Evolutionary conservation across 1,140 invertebrate genomes (phyloP).

Genomic region (Neodiprion lecontei): DNA sequence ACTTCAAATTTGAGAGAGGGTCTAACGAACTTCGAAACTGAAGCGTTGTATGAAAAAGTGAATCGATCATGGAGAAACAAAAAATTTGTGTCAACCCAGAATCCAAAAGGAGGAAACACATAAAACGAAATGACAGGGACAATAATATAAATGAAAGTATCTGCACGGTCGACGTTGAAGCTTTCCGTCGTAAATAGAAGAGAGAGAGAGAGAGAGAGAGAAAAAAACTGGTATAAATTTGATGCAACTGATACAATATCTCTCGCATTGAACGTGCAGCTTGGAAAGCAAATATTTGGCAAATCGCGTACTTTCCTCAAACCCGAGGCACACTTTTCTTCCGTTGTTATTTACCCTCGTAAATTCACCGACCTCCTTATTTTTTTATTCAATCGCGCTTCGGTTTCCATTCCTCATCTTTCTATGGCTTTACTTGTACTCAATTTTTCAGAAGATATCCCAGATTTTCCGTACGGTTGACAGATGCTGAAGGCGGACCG

Average conservation of each 20-base stretch:
- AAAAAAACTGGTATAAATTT: background rate
- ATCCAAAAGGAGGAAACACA: too few species aligned
- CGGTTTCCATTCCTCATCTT: background rate
- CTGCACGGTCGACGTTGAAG: too few species aligned
- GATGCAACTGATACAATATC: background rate
- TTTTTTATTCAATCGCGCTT: background rate
- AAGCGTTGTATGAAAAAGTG: too few species aligned
- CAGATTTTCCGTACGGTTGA: too few species aligned
- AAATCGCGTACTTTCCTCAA: background rate
- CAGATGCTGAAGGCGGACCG: too few species aligned
- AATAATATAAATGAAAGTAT: too few species aligned
- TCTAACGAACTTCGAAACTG: too few species aligned
- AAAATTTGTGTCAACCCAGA: too few species aligned
- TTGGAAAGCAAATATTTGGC: background rate
- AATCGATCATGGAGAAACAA: too few species aligned
- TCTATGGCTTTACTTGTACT: background rate
- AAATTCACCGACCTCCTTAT: background rate
- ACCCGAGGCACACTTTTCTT: background rate
- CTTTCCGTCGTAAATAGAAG: background rate
- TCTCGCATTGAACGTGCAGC: background rate
- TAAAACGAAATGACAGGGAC: too few species aligned
- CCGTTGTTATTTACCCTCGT: conserved; percentile 1
- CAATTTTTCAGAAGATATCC: too few species aligned
- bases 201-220: background rate
- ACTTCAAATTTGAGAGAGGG: too few species aligned